These are phyloP conservation scores for Drosophila nr. medialis DNA, from an alignment of 2,888 invertebrate species.

Conservation along the genomic window DNA sequence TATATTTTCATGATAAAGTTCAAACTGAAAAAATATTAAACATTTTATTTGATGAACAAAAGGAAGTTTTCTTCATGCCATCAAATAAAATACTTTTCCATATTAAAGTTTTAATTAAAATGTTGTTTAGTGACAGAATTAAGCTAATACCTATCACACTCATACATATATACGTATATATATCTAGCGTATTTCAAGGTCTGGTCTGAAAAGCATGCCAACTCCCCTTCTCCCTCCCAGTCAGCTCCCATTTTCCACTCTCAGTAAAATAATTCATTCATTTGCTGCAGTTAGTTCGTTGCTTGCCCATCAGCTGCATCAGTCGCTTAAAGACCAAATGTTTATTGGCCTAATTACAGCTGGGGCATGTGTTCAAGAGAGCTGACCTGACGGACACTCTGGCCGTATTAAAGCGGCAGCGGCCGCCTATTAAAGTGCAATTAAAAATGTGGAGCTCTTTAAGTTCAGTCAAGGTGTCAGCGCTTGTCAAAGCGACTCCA, in stretches of 20 bases:
- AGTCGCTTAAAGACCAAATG: conserved; percentile 40
- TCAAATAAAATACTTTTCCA: not conserved
- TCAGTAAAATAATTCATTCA: conserved; percentile 8
- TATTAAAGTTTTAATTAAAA: not conserved
- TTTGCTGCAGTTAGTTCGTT: conserved; percentile 5
- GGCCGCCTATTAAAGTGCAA: conserved; percentile 72
- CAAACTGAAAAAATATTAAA: too few relatives aligned
- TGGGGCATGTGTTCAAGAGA: not conserved
- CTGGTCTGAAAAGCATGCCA: not conserved
- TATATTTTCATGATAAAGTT: too few relatives aligned
- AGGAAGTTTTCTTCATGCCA: not conserved
- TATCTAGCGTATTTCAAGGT: not conserved
- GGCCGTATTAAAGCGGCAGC: conserved; percentile 69
- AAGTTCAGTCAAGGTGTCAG: conserved; percentile 77
- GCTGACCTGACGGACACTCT: conserved; percentile 27
- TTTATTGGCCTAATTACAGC: conserved; percentile 55
- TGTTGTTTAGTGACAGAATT: not conserved
- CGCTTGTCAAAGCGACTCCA: conserved; percentile 68
- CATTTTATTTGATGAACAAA: not conserved
- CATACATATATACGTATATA: not conserved
- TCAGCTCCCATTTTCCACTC: not conserved
- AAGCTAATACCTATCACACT: not conserved
- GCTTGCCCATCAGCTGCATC: conserved; percentile 11
- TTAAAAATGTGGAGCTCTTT: conserved; percentile 66
- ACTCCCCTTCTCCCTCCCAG: not conserved